Percentiles rank a stretch among this genome's conserved stretches.
Conservation (phyloP, 2,888 invertebrate species). For the Athrips mouffetella region DNA sequence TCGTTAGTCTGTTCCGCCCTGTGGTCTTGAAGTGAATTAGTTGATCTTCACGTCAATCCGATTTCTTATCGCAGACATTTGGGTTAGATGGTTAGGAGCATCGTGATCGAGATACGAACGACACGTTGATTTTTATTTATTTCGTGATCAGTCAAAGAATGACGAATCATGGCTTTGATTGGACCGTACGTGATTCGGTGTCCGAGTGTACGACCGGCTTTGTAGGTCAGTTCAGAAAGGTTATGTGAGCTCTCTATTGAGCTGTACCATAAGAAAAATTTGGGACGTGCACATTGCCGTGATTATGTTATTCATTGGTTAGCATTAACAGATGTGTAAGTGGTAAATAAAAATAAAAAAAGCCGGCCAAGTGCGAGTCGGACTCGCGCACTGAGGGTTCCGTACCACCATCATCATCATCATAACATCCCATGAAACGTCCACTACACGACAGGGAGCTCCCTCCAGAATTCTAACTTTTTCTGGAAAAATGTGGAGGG, state of each 20-base stretch:
- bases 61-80: constrained; percentile 62
- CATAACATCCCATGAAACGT: too few relatives aligned
- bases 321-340: neutral
- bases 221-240: constrained; percentile 17
- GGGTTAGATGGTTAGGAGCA: constrained; percentile 65
- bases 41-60: constrained; percentile 65
- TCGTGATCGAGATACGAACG: constrained; percentile 60
- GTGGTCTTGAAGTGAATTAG: constrained; percentile 35
- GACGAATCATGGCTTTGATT: constrained; percentile 53
- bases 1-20: neutral
- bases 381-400: too few relatives aligned
- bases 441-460: too few relatives aligned
- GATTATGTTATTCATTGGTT: neutral
- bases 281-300: constrained; percentile 5
- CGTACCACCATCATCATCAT: too few relatives aligned
- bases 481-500: too few relatives aligned
- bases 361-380: too few relatives aligned
- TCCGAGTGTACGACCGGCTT: constrained; percentile 9
- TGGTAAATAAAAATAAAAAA: too few relatives aligned
- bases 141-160: constrained; percentile 60
- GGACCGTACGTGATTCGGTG: constrained; percentile 17
- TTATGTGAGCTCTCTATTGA: constrained; percentile 8
- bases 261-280: constrained; percentile 1
- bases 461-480: too few relatives aligned
- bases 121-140: constrained; percentile 57